Conservation (phyloP, 2,797 vertebrate species). For the Pseudomugil tenellus region DNA sequence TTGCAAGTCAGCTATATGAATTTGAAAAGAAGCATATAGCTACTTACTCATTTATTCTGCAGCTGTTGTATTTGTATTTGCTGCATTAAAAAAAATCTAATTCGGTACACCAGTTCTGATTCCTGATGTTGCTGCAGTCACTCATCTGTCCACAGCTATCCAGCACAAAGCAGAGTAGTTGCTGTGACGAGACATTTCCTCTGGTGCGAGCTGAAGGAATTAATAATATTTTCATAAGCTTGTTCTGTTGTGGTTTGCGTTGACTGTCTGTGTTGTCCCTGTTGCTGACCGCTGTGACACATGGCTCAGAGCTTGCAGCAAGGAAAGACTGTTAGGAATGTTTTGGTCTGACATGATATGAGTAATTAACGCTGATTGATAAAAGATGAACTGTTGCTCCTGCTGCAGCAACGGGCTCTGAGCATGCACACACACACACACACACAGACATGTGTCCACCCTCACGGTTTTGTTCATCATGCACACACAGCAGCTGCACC, state of each 20-base stretch:
- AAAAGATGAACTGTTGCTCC: conserved; percentile 78
- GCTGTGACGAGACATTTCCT: background rate
- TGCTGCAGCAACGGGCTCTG: conserved; percentile 18
- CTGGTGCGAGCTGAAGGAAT: conserved; percentile 43
- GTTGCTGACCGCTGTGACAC: conserved; percentile 43
- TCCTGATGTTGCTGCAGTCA: conserved; percentile 56
- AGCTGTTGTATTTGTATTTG: conserved; percentile 10
- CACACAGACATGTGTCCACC: conserved; percentile 39
- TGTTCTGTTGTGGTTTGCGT: conserved; percentile 60
- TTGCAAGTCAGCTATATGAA: conserved; percentile 46
- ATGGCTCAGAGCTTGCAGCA: conserved; percentile 34
- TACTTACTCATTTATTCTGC: conserved; percentile 23
- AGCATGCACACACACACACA: conserved; percentile 34
- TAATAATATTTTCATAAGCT: conserved; percentile 74
- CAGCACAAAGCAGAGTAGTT: conserved; percentile 38
- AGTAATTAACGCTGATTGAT: conserved; percentile 86
- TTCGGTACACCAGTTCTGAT: background rate
- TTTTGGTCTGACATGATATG: conserved; percentile 75
- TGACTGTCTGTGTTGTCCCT: conserved; percentile 37
- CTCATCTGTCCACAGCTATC: conserved; percentile 60
- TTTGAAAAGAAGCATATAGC: conserved; percentile 24
- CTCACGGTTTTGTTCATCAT: conserved; percentile 25
- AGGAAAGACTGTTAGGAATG: conserved; percentile 77
- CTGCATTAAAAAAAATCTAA: background rate
- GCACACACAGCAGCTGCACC: conserved; percentile 79